Evolutionary conservation across 2,797 vertebrate genomes (phyloP).

Genomic region (Okamejei kenojei): DNA sequence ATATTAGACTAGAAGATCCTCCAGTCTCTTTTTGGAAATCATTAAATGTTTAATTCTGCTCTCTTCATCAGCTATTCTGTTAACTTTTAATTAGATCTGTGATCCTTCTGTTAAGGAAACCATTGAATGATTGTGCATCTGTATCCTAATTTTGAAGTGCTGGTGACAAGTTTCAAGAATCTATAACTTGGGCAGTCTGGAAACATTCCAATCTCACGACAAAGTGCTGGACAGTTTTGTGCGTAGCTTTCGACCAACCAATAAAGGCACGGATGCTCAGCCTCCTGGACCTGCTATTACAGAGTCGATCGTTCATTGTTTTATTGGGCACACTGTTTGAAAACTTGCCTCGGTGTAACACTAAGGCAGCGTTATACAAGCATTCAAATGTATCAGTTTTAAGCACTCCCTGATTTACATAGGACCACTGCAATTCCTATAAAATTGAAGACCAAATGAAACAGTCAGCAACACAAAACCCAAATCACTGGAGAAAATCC

Average conservation of each 20-base stretch:
- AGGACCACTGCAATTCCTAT: neutral
- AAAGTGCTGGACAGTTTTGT: slow-evolving; percentile 18
- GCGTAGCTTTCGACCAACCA: neutral
- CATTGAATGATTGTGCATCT: neutral
- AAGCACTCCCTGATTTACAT: neutral
- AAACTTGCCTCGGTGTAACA: neutral
- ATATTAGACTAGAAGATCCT: neutral
- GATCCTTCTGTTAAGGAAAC: neutral
- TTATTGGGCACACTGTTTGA: neutral
- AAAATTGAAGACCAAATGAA: slow-evolving; percentile 34
- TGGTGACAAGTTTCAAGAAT: neutral
- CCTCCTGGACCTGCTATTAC: neutral
- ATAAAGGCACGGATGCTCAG: neutral
- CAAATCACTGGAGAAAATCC: slow-evolving; percentile 28
- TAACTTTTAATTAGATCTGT: neutral
- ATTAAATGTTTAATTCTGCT: neutral
- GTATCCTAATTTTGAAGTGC: neutral
- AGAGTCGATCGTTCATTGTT: neutral
- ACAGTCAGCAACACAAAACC: slow-evolving; percentile 25
- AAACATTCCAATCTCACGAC: slow-evolving; percentile 17
- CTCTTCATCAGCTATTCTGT: neutral
- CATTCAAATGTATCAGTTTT: neutral
- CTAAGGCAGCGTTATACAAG: no score
- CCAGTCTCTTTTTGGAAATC: neutral
- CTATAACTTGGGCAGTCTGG: neutral